These are phyloP conservation scores for Laupala kohalensis DNA, from an alignment of 1,140 invertebrate genomes.

Conservation along the genomic window DNA sequence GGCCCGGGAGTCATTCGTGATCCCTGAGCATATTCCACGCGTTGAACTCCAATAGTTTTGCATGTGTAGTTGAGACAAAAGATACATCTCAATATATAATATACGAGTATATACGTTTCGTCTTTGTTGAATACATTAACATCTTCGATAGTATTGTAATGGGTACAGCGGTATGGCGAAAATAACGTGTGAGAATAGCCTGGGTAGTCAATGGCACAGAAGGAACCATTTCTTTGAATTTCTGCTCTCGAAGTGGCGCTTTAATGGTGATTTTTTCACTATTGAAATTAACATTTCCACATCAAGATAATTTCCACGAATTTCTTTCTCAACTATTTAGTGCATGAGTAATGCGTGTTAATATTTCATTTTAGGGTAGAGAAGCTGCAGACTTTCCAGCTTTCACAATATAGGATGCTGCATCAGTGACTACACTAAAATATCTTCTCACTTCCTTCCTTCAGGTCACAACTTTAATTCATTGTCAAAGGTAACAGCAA, in stretches of 20 bases:
- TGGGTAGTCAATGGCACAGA: background rate
- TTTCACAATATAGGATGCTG: conserved; percentile 22
- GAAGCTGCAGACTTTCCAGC: conserved; percentile 19
- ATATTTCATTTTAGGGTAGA: conserved; percentile 13
- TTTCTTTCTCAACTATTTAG: background rate
- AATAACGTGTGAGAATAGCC: background rate
- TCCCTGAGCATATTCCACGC: too few species aligned
- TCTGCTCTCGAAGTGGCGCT: background rate
- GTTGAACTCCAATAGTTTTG: too few species aligned
- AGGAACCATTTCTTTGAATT: background rate
- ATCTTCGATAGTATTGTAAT: too few species aligned
- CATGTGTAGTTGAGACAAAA: too few species aligned
- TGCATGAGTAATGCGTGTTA: background rate
- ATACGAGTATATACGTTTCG: too few species aligned
- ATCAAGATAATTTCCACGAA: background rate
- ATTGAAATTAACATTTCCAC: conserved; percentile 20
- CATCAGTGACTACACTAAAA: conserved; percentile 19
- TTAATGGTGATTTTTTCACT: conserved; percentile 20
- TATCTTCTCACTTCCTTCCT: conserved; percentile 14
- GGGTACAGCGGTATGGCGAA: too few species aligned
- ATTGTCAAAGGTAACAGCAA: background rate
- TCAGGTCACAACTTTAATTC: conserved; percentile 6
- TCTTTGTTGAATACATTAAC: too few species aligned
- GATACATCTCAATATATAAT: too few species aligned
- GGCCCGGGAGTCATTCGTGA: too few species aligned